Evolutionary conservation across 2,797 vertebrate species (phyloP).

Genomic region (Pipistrellus pygmaeus): DNA sequence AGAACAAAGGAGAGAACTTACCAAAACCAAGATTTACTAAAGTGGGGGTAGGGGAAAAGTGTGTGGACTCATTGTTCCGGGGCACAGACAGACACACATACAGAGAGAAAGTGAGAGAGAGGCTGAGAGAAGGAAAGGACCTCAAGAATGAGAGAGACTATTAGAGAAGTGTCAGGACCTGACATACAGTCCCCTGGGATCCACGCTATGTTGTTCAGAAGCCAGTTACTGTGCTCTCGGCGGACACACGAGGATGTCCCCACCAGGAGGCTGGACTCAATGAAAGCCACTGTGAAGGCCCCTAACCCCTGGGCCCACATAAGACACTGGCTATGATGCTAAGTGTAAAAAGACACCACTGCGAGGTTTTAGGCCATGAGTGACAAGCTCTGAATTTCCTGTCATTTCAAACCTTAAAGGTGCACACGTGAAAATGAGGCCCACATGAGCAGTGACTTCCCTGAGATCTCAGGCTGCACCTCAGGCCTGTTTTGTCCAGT

Average conservation of each 20-base stretch:
- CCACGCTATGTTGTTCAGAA: neutral
- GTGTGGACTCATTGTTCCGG: neutral
- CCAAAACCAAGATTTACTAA: neutral
- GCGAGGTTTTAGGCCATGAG: neutral
- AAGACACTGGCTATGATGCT: too few relatives aligned
- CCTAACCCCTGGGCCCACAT: too few relatives aligned
- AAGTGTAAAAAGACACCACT: neutral
- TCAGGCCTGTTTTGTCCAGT: neutral
- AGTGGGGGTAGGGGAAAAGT: neutral
- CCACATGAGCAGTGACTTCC: neutral
- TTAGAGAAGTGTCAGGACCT: too few relatives aligned
- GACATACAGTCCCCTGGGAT: too few relatives aligned
- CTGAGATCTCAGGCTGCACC: neutral
- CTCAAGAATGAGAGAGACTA: neutral
- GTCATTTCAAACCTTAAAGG: neutral
- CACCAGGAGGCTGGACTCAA: too few relatives aligned
- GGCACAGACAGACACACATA: neutral
- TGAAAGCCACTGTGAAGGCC: too few relatives aligned
- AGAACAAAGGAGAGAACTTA: neutral
- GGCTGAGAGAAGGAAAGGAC: neutral
- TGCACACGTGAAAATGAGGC: neutral
- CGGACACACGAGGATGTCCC: too few relatives aligned
- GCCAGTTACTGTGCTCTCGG: too few relatives aligned
- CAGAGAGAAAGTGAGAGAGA: too few relatives aligned
- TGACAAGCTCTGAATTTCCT: neutral